phyloP scores from a whole-genome alignment of 2,888 invertebrate genomes.

The Acrocyrtus sp. region DNA sequence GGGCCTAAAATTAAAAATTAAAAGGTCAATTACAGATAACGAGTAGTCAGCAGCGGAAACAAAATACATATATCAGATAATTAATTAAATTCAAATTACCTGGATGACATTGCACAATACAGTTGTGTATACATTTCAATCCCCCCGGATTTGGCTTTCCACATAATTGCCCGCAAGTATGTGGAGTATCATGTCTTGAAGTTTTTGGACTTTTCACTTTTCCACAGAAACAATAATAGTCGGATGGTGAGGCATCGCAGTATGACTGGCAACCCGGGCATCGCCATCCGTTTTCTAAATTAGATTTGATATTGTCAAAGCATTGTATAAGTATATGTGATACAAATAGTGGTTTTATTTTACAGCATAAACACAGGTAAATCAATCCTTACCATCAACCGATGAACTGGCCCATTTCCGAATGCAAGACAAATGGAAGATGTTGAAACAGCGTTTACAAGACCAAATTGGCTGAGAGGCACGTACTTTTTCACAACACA shows the following conservation, averaged over 20 bases:
- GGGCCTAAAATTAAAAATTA: constrained; percentile 70
- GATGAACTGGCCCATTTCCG: constrained; percentile 92
- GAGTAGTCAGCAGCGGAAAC: not conserved
- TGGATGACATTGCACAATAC: constrained; percentile 89
- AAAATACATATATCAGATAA: not conserved
- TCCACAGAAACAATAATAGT: constrained; percentile 93
- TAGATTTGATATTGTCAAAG: too few relatives aligned
- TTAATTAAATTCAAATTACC: constrained; percentile 66
- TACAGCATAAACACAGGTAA: too few relatives aligned
- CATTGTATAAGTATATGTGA: too few relatives aligned
- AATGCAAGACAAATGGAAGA: constrained; percentile 90
- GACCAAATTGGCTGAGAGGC: constrained; percentile 88
- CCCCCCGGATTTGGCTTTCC: constrained; percentile 71
- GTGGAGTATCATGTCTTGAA: constrained; percentile 76
- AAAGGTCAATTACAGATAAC: too few relatives aligned
- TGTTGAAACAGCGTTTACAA: constrained; percentile 90
- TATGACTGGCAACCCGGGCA: constrained; percentile 96
- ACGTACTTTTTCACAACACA: constrained; percentile 90
- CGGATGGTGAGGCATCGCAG: constrained; percentile 74
- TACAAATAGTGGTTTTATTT: too few relatives aligned
- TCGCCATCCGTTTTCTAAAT: constrained; percentile 84
- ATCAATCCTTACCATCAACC: constrained; percentile 70
- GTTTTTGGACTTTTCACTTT: constrained; percentile 75
- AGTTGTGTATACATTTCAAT: constrained; percentile 70
- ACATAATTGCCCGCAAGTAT: constrained; percentile 92